Evolutionary conservation across 1,140 invertebrate species (phyloP), one percentile per base, ranked within the genome.

Genomic region (Drosophila arawakana): DNA sequence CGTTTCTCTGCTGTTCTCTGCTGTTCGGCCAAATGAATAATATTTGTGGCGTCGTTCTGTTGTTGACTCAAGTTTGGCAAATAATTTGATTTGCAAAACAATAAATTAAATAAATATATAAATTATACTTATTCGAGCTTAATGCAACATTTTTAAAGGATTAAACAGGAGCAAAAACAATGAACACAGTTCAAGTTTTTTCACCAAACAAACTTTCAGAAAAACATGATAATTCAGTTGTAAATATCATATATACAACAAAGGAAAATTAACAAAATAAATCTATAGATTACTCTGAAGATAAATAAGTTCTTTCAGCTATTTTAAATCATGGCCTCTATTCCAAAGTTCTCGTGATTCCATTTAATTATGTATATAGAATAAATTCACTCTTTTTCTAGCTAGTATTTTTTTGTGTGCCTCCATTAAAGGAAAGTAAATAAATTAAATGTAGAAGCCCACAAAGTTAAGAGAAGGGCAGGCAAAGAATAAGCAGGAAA

Each of bases 41-140:
- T 80, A 89, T 74, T 80, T 90, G 88, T 90, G 88, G 88, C 80
- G 77, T 81, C 80, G 82, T 83, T 90, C 75, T 84, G 77, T 78
- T 91, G 81, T 91, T 91, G 88, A 91, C 88, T 91, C 70, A 88
- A 88, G 82, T 90, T 84, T 81, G 80, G 82, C 88, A 91, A 91
- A 90, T 88, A 84, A 91, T 91, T 83, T 90, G 85, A 86, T 88
- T 88, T 83, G 44, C 77, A 89, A 89, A 80, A 70, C 74, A 68
- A 88, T 88, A 88, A 88, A 88, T 89, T 73, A 59, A 39, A 8
- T 49, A 61, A 76, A 89, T 83, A 77, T 67, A 88, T 89, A 88
- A 89, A 88, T 88, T 88, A 83, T 80, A 81, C 84, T 88, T 88
- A 88, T 50, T 58, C 54, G 21, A 52, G 77, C 77, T 83, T 84